Base-by-base conservation (phyloP, 2,113 vertebrate genomes). In the Saccopteryx bilineata region DNA sequence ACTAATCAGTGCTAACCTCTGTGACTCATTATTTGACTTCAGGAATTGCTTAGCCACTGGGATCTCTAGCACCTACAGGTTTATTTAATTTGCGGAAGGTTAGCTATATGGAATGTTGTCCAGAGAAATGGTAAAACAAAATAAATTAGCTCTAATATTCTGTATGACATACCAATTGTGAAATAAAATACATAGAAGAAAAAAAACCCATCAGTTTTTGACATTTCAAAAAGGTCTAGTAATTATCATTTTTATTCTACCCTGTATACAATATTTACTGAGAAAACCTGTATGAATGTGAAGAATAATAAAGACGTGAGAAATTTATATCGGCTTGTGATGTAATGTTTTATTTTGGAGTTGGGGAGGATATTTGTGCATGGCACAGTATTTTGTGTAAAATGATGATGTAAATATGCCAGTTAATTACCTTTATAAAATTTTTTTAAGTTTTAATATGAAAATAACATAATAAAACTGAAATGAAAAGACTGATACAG, bases 361-460 rank as follows among this genome's bases (percentile, higher is more conserved):
- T 84, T 93, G 13, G 31, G 11, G 7, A 83, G 8, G 5, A 2
- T 95, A 3, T 54, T 85, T 58, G 2, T 68, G 24, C 8, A 60
- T 63, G 12, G 8, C 19, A 74, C 9, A 80, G 50, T 60, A 68
- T 74, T 94, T 81, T 94, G 14, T 58, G 9, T 88, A 80, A 91
- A 9, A 74, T 69, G 9, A 24, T 85, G 50, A 72, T 63, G 61
- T 90, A 94, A 71, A 68, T 84, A 68, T 68, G 9, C 7, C 79
- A 80, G 17, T 68, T 46, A 4, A 4, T 23, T 86, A 39, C 5
- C n/a, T 68, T 91, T 92, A 65, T 33, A 24, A 63, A 48, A 7
- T 75, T 95, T 92, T 80, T n/a, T 76, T 83, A 79, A 39, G 2
- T 94, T 85, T 94, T 91, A 87, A 63, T 9, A 79, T 5, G 6